Evolutionary conservation across 1,140 invertebrate genomes (phyloP), one percentile per base, ranked within the genome.

Genomic region (Heliconius melpomene): DNA sequence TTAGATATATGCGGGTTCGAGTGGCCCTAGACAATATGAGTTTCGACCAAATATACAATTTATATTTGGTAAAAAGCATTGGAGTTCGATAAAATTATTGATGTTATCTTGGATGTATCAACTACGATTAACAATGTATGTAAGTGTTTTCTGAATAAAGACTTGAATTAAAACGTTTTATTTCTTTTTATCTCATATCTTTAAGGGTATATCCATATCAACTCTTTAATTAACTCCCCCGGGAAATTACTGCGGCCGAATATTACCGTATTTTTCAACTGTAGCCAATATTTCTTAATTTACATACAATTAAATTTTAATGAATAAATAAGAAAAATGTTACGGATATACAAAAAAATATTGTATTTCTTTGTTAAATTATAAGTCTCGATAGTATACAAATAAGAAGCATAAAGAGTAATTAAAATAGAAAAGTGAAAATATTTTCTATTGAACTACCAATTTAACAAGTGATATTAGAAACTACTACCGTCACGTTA

Each of bases 101-200:
- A 81, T 81, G 80, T 81, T 81, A 81, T 81, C 73, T 78, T 54
- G 72, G 72, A 78, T 81, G 80, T 81, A 81, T 81, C 32, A 38
- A 20, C 71, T 72, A 72, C 71, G 71, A 77, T 80, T 78, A 81
- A 81, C 80, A 36, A 81, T 81, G 80, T 78, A 81, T 81, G 72
- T 81, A 81, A 81, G 80, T 81, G 80, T 81, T 81, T 81, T 81
- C 80, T 78, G 80, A 81, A 81, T 81, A 81, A 81, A 81, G 80
- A 78, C 72, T 81, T 78, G 46, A 77, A 23, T 46, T 78, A 80
- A 78, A 72, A n/a, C 26, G 70, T 57, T 70, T 57, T 9, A 18
- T 75, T 54, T 66, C 11, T 66, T 26, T 13, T 29, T 26, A 60
- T 26, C 7, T 26, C 2, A 26, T 66, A 66, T 66, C n/a, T n/a